Percentiles rank a stretch among this genome's conserved stretches.
These are phyloP conservation scores for Himalopsyche phryganea DNA, from an alignment of 1,140 invertebrate species.

Conservation along the genomic window DNA sequence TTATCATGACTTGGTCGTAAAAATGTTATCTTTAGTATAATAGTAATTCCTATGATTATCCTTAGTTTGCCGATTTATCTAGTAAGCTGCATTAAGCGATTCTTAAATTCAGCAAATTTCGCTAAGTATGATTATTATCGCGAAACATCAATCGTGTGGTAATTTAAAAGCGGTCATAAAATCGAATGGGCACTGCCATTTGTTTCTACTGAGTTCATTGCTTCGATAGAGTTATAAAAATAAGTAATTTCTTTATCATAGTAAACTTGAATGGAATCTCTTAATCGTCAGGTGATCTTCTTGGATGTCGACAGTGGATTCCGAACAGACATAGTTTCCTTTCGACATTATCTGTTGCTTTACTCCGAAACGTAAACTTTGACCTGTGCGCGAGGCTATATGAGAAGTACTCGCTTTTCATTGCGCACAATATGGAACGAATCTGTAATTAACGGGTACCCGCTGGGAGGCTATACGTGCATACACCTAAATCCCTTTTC, in stretches of 20 bases:
- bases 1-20: no score
- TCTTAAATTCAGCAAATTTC: no score
- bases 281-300: conserved; percentile 7
- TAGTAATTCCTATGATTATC: no score
- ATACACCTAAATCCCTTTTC: background rate
- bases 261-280: conserved; percentile 1
- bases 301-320: background rate
- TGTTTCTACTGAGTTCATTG: background rate
- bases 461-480: conserved; percentile 27
- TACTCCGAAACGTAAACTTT: conserved; percentile 30
- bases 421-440: conserved; percentile 34
- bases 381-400: conserved; percentile 17
- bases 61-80: no score
- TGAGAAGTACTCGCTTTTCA: conserved; percentile 22
- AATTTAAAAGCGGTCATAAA: background rate
- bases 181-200: background rate
- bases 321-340: background rate
- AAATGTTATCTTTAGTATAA: no score
- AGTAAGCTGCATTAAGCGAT: no score
- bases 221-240: conserved; percentile 7
- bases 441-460: conserved; percentile 34
- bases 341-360: conserved; percentile 10
- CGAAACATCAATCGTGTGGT: background rate
- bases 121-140: background rate
- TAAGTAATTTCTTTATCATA: conserved; percentile 14